Conservation (phyloP, 2,797 vertebrate genomes). For the Cyclura pinguis region DNA sequence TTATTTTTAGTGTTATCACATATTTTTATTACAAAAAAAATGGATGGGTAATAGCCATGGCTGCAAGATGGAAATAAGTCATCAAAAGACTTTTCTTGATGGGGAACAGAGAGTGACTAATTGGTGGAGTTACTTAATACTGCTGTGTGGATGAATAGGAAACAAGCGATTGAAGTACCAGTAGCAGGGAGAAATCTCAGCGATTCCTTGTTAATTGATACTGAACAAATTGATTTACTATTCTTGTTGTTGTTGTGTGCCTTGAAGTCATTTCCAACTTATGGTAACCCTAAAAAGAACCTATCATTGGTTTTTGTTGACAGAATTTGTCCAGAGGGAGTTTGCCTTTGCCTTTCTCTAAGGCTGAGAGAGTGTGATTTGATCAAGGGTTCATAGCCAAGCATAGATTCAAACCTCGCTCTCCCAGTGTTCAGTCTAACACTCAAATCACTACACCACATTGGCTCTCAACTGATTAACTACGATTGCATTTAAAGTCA, state of each 20-base stretch:
- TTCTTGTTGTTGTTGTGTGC: too few relatives aligned
- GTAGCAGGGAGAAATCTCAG: background rate
- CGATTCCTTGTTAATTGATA: background rate
- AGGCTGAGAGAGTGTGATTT: too few relatives aligned
- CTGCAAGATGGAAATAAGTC: background rate
- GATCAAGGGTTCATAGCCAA: too few relatives aligned
- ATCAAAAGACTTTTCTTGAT: background rate
- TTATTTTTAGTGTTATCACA: background rate
- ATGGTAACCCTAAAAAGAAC: too few relatives aligned
- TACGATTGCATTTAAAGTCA: background rate
- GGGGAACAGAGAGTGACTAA: background rate
- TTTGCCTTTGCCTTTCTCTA: too few relatives aligned
- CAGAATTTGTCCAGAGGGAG: too few relatives aligned
- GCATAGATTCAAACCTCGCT: too few relatives aligned
- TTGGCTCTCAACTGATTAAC: too few relatives aligned
- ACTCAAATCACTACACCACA: too few relatives aligned
- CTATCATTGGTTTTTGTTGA: too few relatives aligned
- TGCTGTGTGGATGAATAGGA: background rate
- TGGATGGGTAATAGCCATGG: background rate
- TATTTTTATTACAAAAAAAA: background rate
- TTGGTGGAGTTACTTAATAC: background rate
- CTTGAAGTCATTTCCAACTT: too few relatives aligned
- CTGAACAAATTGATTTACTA: background rate
- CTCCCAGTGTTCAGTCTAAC: too few relatives aligned
- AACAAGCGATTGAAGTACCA: background rate